These are phyloP conservation scores for Sorex maritimensis DNA, from an alignment of 2,797 vertebrate species.

Conservation along the genomic window DNA sequence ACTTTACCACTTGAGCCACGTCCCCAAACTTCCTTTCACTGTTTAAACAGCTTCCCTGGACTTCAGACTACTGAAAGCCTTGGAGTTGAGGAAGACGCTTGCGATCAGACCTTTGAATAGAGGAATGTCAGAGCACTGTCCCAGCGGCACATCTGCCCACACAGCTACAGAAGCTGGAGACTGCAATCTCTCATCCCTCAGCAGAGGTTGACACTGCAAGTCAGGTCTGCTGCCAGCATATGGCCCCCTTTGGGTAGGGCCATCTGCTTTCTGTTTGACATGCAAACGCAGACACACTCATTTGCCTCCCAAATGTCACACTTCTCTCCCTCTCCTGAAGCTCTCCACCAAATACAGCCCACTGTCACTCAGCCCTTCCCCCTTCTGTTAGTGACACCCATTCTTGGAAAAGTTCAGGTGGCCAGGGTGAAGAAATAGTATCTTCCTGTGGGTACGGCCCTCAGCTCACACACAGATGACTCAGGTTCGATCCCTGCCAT, in stretches of 20 bases:
- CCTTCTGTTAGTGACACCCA: neutral
- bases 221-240: neutral
- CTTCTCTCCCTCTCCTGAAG: neutral
- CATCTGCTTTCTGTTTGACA: conserved; percentile 13
- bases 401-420: neutral
- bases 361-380: neutral
- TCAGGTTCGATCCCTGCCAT: no score
- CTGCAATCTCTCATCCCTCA: neutral
- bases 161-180: neutral
- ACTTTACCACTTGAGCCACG: no score
- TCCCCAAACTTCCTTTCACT: no score
- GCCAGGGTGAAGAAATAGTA: neutral
- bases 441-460: no score
- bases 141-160: neutral
- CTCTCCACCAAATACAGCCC: neutral
- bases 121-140: neutral
- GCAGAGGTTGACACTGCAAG: neutral
- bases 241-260: neutral
- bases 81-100: neutral
- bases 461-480: neutral
- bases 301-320: neutral
- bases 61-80: neutral
- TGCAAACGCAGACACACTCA: neutral
- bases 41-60: neutral
- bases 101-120: neutral